A percentile compares a stretch with the other conserved stretches of the same genome.
phyloP scores from a whole-genome alignment of 2,113 vertebrate genomes.

The Acrocephalus arundinaceus region DNA sequence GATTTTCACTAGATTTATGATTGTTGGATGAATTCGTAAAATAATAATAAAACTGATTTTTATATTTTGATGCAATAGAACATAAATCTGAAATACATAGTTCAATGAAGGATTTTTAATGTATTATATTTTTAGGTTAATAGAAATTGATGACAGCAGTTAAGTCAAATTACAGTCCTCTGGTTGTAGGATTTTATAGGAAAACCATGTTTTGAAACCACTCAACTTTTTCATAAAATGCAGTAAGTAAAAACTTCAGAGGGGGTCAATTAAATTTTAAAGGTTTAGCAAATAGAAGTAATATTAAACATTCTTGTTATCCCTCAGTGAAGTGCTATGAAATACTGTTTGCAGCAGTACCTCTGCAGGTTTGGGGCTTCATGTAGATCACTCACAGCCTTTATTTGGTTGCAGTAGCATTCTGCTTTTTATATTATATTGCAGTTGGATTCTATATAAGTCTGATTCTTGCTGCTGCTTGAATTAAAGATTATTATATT shows the following conservation, averaged over 20 bases:
- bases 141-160: background rate
- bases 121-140: background rate
- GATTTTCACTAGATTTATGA: background rate
- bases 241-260: background rate
- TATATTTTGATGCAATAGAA: background rate
- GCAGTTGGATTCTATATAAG: background rate
- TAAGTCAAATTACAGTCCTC: background rate
- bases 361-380: background rate
- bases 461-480: background rate
- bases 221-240: background rate
- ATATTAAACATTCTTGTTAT: background rate
- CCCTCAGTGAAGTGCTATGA: background rate
- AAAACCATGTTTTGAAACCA: background rate
- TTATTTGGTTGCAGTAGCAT: background rate
- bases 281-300: background rate
- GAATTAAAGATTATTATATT: background rate
- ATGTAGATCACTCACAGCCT: background rate
- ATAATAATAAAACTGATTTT: background rate
- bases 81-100: background rate
- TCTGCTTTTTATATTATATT: background rate
- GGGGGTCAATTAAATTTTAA: background rate
- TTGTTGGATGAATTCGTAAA: background rate
- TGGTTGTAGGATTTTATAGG: background rate
- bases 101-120: background rate
- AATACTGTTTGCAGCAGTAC: background rate